These are phyloP conservation scores for Neolamprologus fasciatus DNA, from an alignment of 2,113 vertebrate species.

Conservation along the genomic window DNA sequence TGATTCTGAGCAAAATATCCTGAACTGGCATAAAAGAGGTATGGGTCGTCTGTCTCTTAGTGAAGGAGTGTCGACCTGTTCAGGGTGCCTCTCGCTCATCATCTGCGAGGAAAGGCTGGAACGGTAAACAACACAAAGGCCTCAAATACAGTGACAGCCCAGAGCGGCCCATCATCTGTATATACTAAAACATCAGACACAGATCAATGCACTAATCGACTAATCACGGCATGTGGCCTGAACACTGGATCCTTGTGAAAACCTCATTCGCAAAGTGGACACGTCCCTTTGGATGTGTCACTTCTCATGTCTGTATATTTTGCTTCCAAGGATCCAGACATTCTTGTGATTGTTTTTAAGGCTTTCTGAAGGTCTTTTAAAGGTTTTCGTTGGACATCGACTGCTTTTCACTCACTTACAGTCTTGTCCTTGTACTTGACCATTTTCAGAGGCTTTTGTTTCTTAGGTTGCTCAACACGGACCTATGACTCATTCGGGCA, in stretches of 20 bases:
- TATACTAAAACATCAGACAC: background rate
- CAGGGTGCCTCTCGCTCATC: background rate
- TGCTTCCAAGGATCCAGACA: background rate
- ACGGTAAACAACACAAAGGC: background rate
- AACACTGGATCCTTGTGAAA: background rate
- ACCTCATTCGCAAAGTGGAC: background rate
- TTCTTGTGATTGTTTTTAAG: background rate
- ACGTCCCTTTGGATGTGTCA: background rate
- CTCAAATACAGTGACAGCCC: background rate
- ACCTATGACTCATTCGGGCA: background rate
- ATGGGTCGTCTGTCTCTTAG: background rate
- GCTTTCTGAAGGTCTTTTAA: background rate
- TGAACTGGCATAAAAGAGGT: background rate
- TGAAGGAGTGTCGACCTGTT: background rate
- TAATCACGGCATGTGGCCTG: background rate
- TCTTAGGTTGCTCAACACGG: background rate
- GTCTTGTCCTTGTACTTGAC: background rate
- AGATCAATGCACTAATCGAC: background rate
- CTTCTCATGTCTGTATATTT: background rate
- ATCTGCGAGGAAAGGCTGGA: background rate
- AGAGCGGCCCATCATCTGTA: background rate
- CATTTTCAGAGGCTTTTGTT: background rate
- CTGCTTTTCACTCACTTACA: background rate
- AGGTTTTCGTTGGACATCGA: background rate
- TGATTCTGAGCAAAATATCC: background rate